phyloP scores from a whole-genome alignment of 2,888 invertebrate genomes.

The Yponomeuta sedellus region DNA sequence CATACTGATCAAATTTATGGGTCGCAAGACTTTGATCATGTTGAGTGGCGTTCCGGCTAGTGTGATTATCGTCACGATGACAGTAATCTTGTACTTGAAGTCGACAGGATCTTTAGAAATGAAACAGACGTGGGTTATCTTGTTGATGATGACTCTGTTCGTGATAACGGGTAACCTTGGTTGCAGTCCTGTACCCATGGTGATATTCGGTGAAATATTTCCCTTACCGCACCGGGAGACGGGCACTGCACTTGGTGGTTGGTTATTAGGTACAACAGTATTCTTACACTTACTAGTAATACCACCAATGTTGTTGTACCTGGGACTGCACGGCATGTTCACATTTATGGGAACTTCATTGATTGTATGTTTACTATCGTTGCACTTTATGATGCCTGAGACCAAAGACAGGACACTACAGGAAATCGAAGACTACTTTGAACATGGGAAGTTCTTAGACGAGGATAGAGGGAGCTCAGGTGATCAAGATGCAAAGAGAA shows the following conservation, averaged over 20 bases:
- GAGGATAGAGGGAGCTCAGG: too few species aligned
- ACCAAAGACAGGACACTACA: slow-evolving; percentile 12
- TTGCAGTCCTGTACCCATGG: slow-evolving; percentile 49
- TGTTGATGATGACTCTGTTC: slow-evolving; percentile 37
- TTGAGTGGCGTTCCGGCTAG: slow-evolving; percentile 37
- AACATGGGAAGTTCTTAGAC: too few species aligned
- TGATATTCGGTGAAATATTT: slow-evolving; percentile 49
- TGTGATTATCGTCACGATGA: slow-evolving; percentile 31
- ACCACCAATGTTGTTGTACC: not conserved
- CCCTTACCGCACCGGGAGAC: slow-evolving; percentile 47
- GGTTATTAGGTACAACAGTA: slow-evolving; percentile 29
- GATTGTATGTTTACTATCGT: too few species aligned
- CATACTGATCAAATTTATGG: slow-evolving; percentile 40
- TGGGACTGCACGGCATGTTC: not conserved
- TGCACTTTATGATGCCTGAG: too few species aligned
- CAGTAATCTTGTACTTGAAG: slow-evolving; percentile 38
- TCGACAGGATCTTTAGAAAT: too few species aligned
- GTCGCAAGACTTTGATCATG: slow-evolving; percentile 43
- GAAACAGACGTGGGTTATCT: slow-evolving; percentile 33
- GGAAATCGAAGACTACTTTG: too few species aligned
- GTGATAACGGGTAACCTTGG: slow-evolving; percentile 50
- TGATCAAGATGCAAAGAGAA: too few species aligned
- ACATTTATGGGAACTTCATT: slow-evolving; percentile 22
- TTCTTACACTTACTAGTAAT: not conserved
- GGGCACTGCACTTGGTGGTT: slow-evolving; percentile 37